phyloP scores from a whole-genome alignment of 1,140 invertebrate species.

The Matsumurasca onukii region DNA sequence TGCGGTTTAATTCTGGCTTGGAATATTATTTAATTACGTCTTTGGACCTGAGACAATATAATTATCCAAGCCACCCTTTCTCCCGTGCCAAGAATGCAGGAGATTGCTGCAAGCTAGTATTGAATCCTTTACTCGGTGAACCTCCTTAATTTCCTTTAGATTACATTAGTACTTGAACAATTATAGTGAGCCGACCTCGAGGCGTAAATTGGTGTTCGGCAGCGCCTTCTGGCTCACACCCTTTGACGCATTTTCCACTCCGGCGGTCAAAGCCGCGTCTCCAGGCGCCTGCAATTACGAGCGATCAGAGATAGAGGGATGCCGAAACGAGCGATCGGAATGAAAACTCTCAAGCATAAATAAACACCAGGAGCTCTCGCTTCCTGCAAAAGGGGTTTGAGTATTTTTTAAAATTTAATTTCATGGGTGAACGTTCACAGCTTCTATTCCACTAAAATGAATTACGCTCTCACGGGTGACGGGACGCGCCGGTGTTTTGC shows the following conservation, averaged over 20 bases:
- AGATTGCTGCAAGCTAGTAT: too few species aligned
- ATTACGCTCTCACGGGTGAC: slow-evolving; percentile 1
- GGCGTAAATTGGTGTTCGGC: background rate
- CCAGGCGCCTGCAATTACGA: slow-evolving; percentile 1
- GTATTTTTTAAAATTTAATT: slow-evolving; percentile 15
- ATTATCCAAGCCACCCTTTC: too few species aligned
- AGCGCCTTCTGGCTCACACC: slow-evolving; percentile 2
- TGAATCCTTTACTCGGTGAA: too few species aligned
- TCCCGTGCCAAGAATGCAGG: too few species aligned
- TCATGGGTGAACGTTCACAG: slow-evolving; percentile 11
- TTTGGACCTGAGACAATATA: too few species aligned
- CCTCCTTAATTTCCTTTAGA: slow-evolving; percentile 9
- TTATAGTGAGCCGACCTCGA: background rate
- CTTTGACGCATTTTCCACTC: slow-evolving; percentile 11
- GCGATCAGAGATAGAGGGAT: background rate
- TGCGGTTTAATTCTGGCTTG: too few species aligned
- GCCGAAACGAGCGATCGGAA: background rate
- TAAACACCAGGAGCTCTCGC: background rate
- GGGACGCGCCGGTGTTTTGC: slow-evolving; percentile 3
- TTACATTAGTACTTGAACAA: slow-evolving; percentile 3
- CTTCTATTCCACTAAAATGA: slow-evolving; percentile 16
- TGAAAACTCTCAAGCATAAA: background rate
- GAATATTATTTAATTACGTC: too few species aligned
- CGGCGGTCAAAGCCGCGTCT: background rate
- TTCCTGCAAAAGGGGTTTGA: background rate